A percentile compares a stretch with the other conserved stretches of the same genome.
These are phyloP conservation scores for Myiotriccus ornatus DNA, from an alignment of 2,797 vertebrate species.

Conservation along the genomic window DNA sequence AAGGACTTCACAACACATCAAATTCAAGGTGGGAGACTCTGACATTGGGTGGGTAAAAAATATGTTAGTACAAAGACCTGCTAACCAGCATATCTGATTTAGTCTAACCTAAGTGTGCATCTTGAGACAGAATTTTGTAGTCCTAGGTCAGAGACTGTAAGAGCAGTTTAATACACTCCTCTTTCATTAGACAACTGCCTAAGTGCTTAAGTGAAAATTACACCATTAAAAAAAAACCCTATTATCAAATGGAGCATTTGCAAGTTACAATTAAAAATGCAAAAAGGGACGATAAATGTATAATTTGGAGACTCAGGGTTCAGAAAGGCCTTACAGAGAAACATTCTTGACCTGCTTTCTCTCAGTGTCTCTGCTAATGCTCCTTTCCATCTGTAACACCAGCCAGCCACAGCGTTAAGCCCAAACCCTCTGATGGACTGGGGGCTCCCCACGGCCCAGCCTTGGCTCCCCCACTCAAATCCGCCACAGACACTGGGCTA, in stretches of 20 bases:
- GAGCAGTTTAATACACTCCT: not conserved
- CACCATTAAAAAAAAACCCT: not conserved
- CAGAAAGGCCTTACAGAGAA: not conserved
- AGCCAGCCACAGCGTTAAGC: not conserved
- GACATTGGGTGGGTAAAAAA: not conserved
- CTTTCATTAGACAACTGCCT: not conserved
- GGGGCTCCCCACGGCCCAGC: accelerated
- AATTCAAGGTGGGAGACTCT: not conserved
- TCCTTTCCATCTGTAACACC: not conserved
- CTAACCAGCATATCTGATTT: not conserved
- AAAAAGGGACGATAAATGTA: not conserved
- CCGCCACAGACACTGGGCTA: not conserved
- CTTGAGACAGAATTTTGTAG: not conserved
- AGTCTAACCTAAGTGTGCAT: not conserved
- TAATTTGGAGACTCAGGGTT: not conserved
- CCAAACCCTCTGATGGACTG: accelerated
- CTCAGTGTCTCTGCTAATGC: not conserved
- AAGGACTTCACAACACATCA: not conserved
- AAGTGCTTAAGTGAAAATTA: not conserved
- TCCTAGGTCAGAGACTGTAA: not conserved
- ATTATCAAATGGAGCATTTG: not conserved
- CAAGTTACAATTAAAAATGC: not conserved
- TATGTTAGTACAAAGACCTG: not conserved
- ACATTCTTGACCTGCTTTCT: not conserved
- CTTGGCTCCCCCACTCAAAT: not conserved